A percentile compares a stretch with the other conserved stretches of the same genome.
Conservation (phyloP, 2,113 vertebrate species). For the Tamias sibiricus region DNA sequence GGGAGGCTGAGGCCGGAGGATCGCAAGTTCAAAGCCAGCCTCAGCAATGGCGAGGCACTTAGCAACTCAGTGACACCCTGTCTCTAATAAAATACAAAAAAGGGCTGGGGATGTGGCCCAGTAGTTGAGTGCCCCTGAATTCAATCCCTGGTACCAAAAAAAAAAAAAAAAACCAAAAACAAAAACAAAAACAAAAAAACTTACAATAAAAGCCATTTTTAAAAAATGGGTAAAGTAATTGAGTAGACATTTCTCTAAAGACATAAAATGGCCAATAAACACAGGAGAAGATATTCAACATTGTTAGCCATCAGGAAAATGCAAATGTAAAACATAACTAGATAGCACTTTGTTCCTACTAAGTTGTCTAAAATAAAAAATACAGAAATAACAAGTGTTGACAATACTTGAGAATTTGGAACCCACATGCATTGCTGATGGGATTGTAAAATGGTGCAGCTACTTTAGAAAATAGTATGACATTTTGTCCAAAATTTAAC, state of each 20-base stretch:
- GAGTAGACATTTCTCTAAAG: constrained; percentile 2
- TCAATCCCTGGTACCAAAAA: too few species aligned
- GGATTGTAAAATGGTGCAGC: neutral
- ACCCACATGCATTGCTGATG: neutral
- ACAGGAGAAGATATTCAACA: neutral
- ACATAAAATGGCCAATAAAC: neutral
- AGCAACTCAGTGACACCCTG: too few species aligned
- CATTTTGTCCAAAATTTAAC: constrained; percentile 35
- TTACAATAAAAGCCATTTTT: neutral
- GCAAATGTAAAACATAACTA: neutral
- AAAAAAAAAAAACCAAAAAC: too few species aligned
- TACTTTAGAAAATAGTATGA: neutral
- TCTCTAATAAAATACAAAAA: too few species aligned
- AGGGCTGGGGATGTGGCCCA: too few species aligned
- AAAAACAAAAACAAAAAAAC: too few species aligned
- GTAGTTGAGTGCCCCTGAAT: too few species aligned
- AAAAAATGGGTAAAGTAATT: neutral
- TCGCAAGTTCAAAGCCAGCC: too few species aligned
- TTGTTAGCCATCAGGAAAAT: neutral
- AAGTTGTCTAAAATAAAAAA: neutral
- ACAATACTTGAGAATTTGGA: neutral
- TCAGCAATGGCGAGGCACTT: too few species aligned
- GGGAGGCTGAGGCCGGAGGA: too few species aligned
- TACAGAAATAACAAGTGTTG: neutral
- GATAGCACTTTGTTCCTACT: neutral